Base-by-base conservation (phyloP, 2,797 vertebrate species). In the Austrolebias charrua region DNA sequence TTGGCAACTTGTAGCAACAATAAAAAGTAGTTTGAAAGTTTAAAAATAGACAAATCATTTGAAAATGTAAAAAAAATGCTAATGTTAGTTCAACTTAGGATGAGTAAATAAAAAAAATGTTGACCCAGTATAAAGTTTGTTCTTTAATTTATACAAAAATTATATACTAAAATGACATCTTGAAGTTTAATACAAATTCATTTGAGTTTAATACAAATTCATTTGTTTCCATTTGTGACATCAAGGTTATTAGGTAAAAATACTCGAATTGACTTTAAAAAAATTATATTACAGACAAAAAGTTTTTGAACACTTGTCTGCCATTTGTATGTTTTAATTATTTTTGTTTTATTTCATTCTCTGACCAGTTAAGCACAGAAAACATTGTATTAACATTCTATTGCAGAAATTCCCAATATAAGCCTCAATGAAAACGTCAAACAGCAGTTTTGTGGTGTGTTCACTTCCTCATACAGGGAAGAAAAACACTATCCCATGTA, bases 141-240 rank as follows among this genome's bases (percentile, higher is more conserved):
- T 29, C 18, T 18, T 18, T 16, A 8, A n/a, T 18, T 18, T 8
- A 8, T 7, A 12, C 2, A 12, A 47, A 54, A 67, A 47, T 48
- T 47, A 35, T 45, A 31, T 56, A 43, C 47, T 47, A 47, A 67
- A 67, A 15, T 48, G 43, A 60, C 49, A 48, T 60, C 50, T 67
- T 60, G 13, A 18, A 57, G 20, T 53, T 53, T 38, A 29, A 16
- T 55, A 14, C 48, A 14, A 46, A 38, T 54, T 53, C 12, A 66
- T 46, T 31, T 35, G 55, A 57, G 20, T 53, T 53, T 38, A 29
- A 16, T 55, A 14, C 48, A 14, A 46, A 38, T 54, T 53, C 12
- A 66, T 46, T 31, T 35, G 55, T 19, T 38, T n/a, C 35, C 24
- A 19, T 52, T 24, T 35, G 15, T 35, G 48, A 46, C 19, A 53